phyloP scores from a whole-genome alignment of 1,140 invertebrate species.

The Cydia splendana region DNA sequence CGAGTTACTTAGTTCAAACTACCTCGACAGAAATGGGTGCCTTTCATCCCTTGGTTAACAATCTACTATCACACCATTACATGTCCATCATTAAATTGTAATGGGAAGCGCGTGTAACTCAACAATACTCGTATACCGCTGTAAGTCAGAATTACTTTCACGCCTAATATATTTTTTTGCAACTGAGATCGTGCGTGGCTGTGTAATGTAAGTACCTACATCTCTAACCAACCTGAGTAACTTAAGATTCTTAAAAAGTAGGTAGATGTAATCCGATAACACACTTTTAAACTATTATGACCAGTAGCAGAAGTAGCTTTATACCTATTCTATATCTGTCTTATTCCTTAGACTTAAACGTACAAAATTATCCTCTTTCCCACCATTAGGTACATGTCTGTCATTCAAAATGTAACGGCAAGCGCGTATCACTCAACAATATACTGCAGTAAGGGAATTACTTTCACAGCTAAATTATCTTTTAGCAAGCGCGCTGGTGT shows the following conservation, averaged over 20 bases:
- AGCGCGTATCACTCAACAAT: slow-evolving; percentile 38
- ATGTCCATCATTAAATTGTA: background rate
- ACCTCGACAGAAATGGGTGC: too few relatives aligned
- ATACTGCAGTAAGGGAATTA: slow-evolving; percentile 41
- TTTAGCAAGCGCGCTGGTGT: slow-evolving; percentile 37
- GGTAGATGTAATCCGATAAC: too few relatives aligned
- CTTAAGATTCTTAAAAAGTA: too few relatives aligned
- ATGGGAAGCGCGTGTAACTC: slow-evolving; percentile 36
- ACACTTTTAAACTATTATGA: too few relatives aligned
- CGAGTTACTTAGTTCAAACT: too few relatives aligned
- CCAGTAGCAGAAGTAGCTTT: too few relatives aligned
- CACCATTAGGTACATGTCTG: background rate
- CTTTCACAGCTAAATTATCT: slow-evolving; percentile 47
- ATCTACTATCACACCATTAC: background rate
- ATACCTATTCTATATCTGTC: too few relatives aligned
- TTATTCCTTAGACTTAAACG: too few relatives aligned
- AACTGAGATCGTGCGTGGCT: slow-evolving; percentile 31
- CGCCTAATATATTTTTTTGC: slow-evolving; percentile 46
- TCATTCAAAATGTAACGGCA: slow-evolving; percentile 23
- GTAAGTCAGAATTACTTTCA: slow-evolving; percentile 38
- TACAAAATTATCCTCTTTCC: too few relatives aligned
- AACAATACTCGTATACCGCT: slow-evolving; percentile 36
- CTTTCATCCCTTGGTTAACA: too few relatives aligned
- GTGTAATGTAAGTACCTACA: too few relatives aligned
- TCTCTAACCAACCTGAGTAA: too few relatives aligned